These are phyloP conservation scores for Ochlodes sylvanus DNA, from an alignment of 2,888 invertebrate species.

Conservation along the genomic window DNA sequence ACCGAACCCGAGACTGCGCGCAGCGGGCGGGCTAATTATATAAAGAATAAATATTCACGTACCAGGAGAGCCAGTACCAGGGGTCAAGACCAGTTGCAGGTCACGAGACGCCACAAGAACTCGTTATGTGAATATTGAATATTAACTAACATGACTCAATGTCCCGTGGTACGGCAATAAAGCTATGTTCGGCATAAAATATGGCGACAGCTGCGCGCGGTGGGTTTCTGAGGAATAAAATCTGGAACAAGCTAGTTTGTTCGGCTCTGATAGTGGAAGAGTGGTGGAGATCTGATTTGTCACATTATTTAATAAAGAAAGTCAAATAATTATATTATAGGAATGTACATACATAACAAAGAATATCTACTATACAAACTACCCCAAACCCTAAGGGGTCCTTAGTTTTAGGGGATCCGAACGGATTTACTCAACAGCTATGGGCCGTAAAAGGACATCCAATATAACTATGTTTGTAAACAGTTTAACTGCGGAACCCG, in stretches of 20 bases:
- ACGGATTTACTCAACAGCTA: too few relatives aligned
- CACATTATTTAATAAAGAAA: too few relatives aligned
- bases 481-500: background rate
- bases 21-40: constrained; percentile 5
- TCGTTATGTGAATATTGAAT: constrained; percentile 31
- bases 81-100: constrained; percentile 30
- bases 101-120: constrained; percentile 23
- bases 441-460: too few relatives aligned
- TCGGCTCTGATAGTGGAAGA: background rate
- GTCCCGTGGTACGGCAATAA: constrained; percentile 6
- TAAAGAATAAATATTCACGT: constrained; percentile 9
- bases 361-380: too few relatives aligned
- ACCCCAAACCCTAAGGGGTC: too few relatives aligned
- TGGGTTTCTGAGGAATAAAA: background rate
- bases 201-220: background rate
- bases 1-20: background rate
- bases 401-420: too few relatives aligned
- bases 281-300: too few relatives aligned
- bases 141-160: constrained; percentile 29
- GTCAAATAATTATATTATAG: too few relatives aligned
- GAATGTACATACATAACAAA: too few relatives aligned
- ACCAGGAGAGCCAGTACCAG: constrained; percentile 17
- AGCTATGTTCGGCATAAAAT: background rate
- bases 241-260: background rate
- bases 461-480: background rate